phyloP scores from a whole-genome alignment of 2,113 vertebrate genomes.

The Brachypodius melanocephalos region DNA sequence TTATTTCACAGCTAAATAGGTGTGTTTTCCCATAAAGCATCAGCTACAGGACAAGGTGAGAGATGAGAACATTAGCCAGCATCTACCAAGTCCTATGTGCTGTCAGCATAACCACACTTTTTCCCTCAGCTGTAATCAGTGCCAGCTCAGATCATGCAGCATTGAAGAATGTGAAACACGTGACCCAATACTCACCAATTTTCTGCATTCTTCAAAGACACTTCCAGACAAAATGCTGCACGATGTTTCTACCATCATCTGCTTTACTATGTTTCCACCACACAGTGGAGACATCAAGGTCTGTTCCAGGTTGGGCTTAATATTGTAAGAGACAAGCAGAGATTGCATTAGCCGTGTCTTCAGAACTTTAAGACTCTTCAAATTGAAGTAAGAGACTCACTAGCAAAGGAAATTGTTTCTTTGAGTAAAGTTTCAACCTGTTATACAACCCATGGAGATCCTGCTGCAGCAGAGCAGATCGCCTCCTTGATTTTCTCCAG shows the following conservation, averaged over 20 bases:
- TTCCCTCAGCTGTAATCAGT: background rate
- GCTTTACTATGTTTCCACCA: conserved; percentile 77
- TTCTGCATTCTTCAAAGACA: conserved; percentile 85
- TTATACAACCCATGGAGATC: background rate
- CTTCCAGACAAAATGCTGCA: conserved; percentile 84
- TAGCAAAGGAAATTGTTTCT: background rate
- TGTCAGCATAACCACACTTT: background rate
- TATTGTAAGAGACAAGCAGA: background rate
- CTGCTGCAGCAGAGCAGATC: background rate
- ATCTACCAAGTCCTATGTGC: background rate
- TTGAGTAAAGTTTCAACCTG: background rate
- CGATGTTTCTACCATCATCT: conserved; percentile 87
- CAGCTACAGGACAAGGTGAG: background rate
- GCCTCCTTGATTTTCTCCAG: background rate
- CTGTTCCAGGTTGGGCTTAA: conserved; percentile 26
- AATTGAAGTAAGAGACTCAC: background rate
- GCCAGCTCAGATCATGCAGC: background rate
- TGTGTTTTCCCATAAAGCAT: background rate
- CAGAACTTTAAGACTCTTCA: background rate
- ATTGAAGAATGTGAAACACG: background rate
- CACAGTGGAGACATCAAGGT: conserved; percentile 70
- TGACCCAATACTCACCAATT: conserved; percentile 75
- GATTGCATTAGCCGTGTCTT: background rate
- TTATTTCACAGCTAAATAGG: background rate
- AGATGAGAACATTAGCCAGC: background rate